Evolutionary conservation across 1,140 invertebrate species (phyloP).

Genomic region (Periplaneta americana): DNA sequence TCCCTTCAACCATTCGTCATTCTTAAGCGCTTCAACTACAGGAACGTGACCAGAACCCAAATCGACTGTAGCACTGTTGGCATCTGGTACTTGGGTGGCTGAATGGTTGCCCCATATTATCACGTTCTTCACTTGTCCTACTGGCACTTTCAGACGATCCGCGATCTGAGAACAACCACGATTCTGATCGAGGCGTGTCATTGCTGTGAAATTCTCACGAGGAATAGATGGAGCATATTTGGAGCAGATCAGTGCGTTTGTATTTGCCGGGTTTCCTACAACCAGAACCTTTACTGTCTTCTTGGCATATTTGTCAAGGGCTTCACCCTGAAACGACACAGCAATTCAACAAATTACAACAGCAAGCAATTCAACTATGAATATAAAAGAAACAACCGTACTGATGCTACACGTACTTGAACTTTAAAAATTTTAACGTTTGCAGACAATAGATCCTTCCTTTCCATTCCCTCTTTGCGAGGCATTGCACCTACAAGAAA

Average conservation of each 20-base stretch:
- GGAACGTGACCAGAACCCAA: slow-evolving; percentile 45
- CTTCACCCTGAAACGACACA: slow-evolving; percentile 58
- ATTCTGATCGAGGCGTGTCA: slow-evolving; percentile 98
- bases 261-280: slow-evolving; percentile 99
- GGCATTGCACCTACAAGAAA: slow-evolving; percentile 99
- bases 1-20: slow-evolving; percentile 75
- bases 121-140: slow-evolving; percentile 78
- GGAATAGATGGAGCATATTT: slow-evolving; percentile 98
- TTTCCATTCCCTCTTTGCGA: slow-evolving; percentile 96
- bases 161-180: slow-evolving; percentile 83
- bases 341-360: neutral
- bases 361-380: no score
- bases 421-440: slow-evolving; percentile 99
- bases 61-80: slow-evolving; percentile 71
- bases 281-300: slow-evolving; percentile 96
- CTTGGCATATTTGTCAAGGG: slow-evolving; percentile 86
- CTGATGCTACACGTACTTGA: slow-evolving; percentile 42
- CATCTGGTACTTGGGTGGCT: slow-evolving; percentile 97
- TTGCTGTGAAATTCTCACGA: slow-evolving; percentile 93
- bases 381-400: no score
- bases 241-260: slow-evolving; percentile 94
- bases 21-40: slow-evolving; percentile 70
- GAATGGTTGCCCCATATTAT: slow-evolving; percentile 99
- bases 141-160: slow-evolving; percentile 52
- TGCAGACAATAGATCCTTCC: slow-evolving; percentile 91